A percentile compares a stretch with the other conserved stretches of the same genome.
Evolutionary conservation across 2,797 vertebrate genomes (phyloP).

Genomic region (Eurystomus glaucurus): DNA sequence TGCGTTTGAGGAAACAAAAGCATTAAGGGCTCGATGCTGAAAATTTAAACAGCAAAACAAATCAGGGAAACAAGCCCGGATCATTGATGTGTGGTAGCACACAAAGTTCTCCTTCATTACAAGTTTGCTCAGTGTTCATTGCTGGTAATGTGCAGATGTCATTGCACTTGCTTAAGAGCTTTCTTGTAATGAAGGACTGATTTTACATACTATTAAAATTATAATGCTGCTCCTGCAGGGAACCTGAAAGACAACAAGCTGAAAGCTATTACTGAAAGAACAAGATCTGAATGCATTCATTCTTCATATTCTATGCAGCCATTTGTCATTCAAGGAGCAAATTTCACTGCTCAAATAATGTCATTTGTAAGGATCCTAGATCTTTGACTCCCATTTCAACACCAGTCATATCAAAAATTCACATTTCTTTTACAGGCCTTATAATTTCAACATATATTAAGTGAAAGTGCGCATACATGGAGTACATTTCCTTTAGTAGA

Average conservation of each 20-base stretch:
- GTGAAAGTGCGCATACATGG: not conserved
- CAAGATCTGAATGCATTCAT: not conserved
- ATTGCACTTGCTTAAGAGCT: not conserved
- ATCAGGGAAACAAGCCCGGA: not conserved
- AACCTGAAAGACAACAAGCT: slow-evolving; percentile 26
- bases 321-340: slow-evolving; percentile 14
- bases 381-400: not conserved
- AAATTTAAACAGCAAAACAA: slow-evolving; percentile 29
- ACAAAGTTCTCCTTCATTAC: not conserved
- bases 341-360: not conserved
- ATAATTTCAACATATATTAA: not conserved
- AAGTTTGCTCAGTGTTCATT: not conserved
- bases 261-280: slow-evolving; percentile 3
- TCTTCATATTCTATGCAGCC: not conserved
- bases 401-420: not conserved
- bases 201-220: slow-evolving; percentile 36
- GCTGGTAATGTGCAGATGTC: not conserved
- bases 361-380: not conserved
- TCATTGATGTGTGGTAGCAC: not conserved
- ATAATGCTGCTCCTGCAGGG: slow-evolving; percentile 9
- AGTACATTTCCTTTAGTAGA: not conserved
- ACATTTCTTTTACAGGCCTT: not conserved
- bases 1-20: not conserved
- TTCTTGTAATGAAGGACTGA: not conserved
- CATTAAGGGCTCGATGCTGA: not conserved